These are phyloP conservation scores for Iguana delicatissima DNA, from an alignment of 2,797 vertebrate genomes.

Conservation along the genomic window DNA sequence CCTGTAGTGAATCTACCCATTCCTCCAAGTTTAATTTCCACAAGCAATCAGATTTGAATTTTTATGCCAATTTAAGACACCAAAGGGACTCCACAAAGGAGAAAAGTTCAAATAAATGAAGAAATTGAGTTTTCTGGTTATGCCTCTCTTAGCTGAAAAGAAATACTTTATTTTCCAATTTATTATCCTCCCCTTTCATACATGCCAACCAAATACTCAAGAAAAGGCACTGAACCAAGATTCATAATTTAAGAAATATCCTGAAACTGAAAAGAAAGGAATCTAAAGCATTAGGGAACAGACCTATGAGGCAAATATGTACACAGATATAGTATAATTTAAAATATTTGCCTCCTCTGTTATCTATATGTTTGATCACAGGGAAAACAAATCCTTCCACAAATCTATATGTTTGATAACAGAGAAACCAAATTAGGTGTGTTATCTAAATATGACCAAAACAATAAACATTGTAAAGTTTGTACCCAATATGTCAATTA, in stretches of 20 bases:
- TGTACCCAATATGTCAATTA: no score
- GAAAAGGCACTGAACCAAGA: constrained; percentile 39
- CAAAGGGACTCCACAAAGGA: constrained; percentile 17
- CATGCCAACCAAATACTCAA: constrained; percentile 25
- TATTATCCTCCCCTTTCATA: constrained; percentile 39
- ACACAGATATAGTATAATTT: no score
- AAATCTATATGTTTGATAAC: no score
- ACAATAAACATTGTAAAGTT: no score
- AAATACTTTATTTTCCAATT: constrained; percentile 24
- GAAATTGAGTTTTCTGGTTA: not conserved
- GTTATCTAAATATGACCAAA: no score
- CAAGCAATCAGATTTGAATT: constrained; percentile 59
- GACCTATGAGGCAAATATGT: not conserved
- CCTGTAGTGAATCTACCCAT: constrained; percentile 51
- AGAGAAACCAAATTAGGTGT: no score
- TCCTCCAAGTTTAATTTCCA: constrained; percentile 54
- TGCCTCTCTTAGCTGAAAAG: not conserved
- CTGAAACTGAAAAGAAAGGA: not conserved
- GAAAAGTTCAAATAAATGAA: not conserved
- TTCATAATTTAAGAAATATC: constrained; percentile 18
- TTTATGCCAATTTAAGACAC: constrained; percentile 42
- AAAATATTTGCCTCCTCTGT: no score
- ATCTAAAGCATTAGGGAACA: not conserved
- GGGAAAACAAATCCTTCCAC: no score
- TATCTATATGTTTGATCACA: no score